These are phyloP conservation scores for Sycophila sp. DNA, from an alignment of 1,140 invertebrate species.

Conservation along the genomic window DNA sequence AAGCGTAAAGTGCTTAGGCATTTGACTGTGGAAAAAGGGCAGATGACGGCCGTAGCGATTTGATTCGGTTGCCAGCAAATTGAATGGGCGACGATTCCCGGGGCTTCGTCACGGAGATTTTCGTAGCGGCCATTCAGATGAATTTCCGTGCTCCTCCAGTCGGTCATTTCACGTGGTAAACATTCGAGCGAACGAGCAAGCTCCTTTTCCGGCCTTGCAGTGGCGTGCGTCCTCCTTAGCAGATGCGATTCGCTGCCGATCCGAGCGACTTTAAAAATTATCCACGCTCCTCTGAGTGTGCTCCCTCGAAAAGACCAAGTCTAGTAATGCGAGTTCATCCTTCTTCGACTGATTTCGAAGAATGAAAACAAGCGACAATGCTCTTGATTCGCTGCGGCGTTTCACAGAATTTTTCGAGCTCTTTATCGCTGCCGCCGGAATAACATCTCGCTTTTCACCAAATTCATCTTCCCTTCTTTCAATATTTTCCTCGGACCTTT, in stretches of 20 bases:
- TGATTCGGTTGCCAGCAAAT: slow-evolving; percentile 47
- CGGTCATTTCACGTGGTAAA: slow-evolving; percentile 37
- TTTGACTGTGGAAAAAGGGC: slow-evolving; percentile 16
- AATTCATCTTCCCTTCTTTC: background rate
- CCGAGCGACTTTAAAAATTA: slow-evolving; percentile 37
- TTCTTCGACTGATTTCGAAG: slow-evolving; percentile 25
- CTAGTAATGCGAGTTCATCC: slow-evolving; percentile 18
- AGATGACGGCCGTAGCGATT: slow-evolving; percentile 48
- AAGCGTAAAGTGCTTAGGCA: background rate
- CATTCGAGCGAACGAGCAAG: background rate
- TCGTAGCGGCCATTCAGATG: slow-evolving; percentile 46
- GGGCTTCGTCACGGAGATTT: slow-evolving; percentile 49
- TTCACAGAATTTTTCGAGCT: slow-evolving; percentile 19
- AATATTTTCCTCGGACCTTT: too few species aligned
- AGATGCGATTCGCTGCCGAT: slow-evolving; percentile 47
- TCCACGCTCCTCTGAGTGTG: slow-evolving; percentile 26
- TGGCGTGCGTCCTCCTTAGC: slow-evolving; percentile 16
- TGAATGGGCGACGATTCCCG: slow-evolving; percentile 41
- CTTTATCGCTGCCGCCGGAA: slow-evolving; percentile 15
- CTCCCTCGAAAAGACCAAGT: too few species aligned
- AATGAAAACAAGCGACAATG: slow-evolving; percentile 37
- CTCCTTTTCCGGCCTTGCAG: background rate
- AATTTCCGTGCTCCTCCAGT: slow-evolving; percentile 48
- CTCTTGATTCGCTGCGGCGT: background rate
- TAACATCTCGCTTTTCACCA: background rate